phyloP scores from a whole-genome alignment of 1,140 invertebrate species.

The Papilio glaucus region DNA sequence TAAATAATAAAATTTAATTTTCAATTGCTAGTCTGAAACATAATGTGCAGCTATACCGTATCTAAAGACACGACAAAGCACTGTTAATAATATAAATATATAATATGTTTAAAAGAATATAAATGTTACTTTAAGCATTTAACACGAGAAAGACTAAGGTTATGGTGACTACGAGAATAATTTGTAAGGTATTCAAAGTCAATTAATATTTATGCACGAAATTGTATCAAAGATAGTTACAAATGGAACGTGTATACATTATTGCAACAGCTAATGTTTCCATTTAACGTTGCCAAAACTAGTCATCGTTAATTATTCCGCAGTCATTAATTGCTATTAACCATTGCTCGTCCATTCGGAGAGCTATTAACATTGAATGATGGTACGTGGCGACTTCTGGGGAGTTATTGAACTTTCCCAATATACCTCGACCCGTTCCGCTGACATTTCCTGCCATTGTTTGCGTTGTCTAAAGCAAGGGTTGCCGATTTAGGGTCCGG shows the following conservation, averaged over 20 bases:
- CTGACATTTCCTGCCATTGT: constrained; percentile 63
- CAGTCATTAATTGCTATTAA: constrained; percentile 32
- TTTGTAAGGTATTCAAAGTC: too few species aligned
- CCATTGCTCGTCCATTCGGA: not conserved
- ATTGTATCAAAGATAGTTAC: not conserved
- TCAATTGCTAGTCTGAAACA: not conserved
- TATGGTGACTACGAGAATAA: too few species aligned
- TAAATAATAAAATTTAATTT: not conserved
- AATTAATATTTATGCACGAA: too few species aligned
- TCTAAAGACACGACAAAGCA: too few species aligned
- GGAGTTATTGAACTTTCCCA: constrained; percentile 46
- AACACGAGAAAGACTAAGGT: too few species aligned
- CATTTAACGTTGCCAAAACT: constrained; percentile 28
- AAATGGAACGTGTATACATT: not conserved
- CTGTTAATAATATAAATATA: too few species aligned
- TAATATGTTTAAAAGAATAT: too few species aligned
- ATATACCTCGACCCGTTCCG: constrained; percentile 38
- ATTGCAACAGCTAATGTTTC: constrained; percentile 1
- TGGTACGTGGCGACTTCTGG: not conserved
- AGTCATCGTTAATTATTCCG: constrained; percentile 30
- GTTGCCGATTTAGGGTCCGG: constrained; percentile 43
- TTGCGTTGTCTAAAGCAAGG: constrained; percentile 44
- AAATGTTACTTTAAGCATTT: too few species aligned
- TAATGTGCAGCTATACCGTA: too few species aligned
- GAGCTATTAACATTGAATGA: constrained; percentile 26